A percentile compares a stretch with the other conserved stretches of the same genome.
These are phyloP conservation scores for Mellilla xanthometata DNA, from an alignment of 2,888 invertebrate genomes.

Conservation along the genomic window DNA sequence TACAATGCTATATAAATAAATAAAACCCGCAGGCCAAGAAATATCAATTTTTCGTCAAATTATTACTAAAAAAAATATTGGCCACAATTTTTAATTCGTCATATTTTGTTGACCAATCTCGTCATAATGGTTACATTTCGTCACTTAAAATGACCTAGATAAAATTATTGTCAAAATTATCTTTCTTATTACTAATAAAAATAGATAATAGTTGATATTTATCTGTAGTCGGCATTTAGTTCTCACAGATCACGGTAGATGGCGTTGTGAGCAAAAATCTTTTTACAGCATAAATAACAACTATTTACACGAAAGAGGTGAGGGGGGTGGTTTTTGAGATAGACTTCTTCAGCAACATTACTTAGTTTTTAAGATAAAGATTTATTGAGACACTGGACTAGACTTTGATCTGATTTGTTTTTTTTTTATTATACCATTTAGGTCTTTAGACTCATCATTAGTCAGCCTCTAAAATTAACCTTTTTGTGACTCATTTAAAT, in stretches of 20 bases:
- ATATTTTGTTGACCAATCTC: neutral
- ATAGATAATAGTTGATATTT: slow-evolving; percentile 9
- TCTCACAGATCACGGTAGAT: slow-evolving; percentile 11
- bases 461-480: no score
- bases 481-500: no score
- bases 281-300: slow-evolving; percentile 20
- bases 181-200: slow-evolving; percentile 11
- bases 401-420: no score
- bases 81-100: slow-evolving; percentile 3
- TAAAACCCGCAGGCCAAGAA: slow-evolving; percentile 39
- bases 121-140: no score
- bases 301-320: slow-evolving; percentile 3
- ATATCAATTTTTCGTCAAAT: slow-evolving; percentile 21
- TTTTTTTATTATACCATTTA: no score
- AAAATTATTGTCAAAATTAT: slow-evolving; percentile 29
- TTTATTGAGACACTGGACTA: no score
- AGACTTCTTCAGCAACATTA: neutral
- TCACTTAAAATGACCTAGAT: no score
- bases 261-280: slow-evolving; percentile 8
- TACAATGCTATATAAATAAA: slow-evolving; percentile 52
- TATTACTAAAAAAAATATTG: slow-evolving; percentile 13
- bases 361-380: no score
- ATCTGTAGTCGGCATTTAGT: slow-evolving; percentile 3
- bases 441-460: no score
- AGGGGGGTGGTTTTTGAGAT: slow-evolving; percentile 5